Percentiles rank a stretch among this genome's conserved stretches.
These are phyloP conservation scores for Montipora efflorescens DNA, from an alignment of 64 coral and sea anemone species.

Conservation along the genomic window DNA sequence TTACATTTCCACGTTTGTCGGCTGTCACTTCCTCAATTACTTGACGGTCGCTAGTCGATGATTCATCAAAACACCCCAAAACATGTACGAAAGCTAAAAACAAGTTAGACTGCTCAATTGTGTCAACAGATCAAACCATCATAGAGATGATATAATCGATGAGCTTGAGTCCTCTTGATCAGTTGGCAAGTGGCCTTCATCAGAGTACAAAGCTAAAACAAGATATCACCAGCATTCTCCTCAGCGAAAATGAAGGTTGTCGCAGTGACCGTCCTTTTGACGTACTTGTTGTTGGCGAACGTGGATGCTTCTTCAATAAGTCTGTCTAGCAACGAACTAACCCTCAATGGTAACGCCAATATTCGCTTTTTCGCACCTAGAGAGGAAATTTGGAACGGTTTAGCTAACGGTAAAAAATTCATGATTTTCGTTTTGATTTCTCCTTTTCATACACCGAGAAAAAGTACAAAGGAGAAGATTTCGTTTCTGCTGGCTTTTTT, in stretches of 20 bases:
- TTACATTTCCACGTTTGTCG: background rate
- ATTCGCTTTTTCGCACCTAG: conserved; percentile 4
- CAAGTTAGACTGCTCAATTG: background rate
- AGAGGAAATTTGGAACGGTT: conserved; percentile 33
- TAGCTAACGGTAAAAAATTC: conserved; percentile 14
- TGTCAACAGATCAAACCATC: background rate
- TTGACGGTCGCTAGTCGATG: background rate
- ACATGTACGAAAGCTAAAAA: background rate
- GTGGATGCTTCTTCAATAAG: conserved; percentile 11
- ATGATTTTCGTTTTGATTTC: background rate
- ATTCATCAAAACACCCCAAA: background rate
- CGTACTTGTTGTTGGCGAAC: background rate
- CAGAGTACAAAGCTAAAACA: background rate
- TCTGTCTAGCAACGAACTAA: background rate
- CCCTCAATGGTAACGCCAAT: conserved; percentile 47
- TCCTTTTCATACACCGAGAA: background rate
- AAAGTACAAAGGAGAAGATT: background rate
- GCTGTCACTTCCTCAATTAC: background rate
- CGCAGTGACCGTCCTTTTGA: background rate
- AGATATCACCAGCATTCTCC: background rate
- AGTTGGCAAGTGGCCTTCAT: background rate
- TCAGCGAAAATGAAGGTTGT: background rate
- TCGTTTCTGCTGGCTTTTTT: too few relatives aligned
- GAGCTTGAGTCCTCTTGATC: background rate
- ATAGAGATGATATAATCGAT: too few relatives aligned